Percentiles rank a stretch among this genome's conserved stretches.
These are phyloP conservation scores for Gastracanthus pulcherrimus DNA, from an alignment of 2,888 invertebrate genomes.

Conservation along the genomic window DNA sequence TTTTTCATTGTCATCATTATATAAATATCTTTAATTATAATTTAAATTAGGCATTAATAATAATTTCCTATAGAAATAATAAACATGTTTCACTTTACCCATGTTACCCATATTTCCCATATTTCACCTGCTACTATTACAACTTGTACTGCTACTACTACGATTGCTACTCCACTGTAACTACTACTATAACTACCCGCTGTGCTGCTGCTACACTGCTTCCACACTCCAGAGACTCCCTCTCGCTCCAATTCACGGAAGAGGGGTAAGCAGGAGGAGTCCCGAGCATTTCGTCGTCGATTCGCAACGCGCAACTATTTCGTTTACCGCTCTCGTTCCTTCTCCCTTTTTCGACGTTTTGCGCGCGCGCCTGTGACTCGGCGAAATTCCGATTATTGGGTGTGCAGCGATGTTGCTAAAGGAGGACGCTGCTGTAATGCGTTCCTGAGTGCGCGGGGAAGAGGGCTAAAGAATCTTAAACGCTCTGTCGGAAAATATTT, in stretches of 20 bases:
- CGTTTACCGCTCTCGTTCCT: background rate
- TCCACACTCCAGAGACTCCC: background rate
- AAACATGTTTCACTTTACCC: too few relatives aligned
- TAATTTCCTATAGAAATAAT: too few relatives aligned
- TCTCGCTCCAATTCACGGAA: too few relatives aligned
- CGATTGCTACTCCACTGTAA: too few relatives aligned
- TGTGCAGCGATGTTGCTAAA: background rate
- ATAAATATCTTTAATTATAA: too few relatives aligned
- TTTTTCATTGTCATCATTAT: too few relatives aligned
- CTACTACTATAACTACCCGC: too few relatives aligned
- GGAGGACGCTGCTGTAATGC: background rate
- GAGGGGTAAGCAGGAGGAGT: too few relatives aligned
- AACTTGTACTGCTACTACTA: too few relatives aligned
- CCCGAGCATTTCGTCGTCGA: conserved; percentile 24
- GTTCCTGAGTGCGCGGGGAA: background rate
- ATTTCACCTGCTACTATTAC: too few relatives aligned
- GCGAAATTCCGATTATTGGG: conserved; percentile 26
- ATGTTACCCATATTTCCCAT: too few relatives aligned
- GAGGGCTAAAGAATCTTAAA: conserved; percentile 19
- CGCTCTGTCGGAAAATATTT: background rate
- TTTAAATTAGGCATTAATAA: too few relatives aligned
- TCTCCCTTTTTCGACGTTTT: background rate
- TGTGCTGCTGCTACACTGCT: background rate
- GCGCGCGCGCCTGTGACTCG: background rate
- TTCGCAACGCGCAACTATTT: conserved; percentile 15